Base-by-base conservation (phyloP, 2,888 invertebrate species). In the Meganola albula region DNA sequence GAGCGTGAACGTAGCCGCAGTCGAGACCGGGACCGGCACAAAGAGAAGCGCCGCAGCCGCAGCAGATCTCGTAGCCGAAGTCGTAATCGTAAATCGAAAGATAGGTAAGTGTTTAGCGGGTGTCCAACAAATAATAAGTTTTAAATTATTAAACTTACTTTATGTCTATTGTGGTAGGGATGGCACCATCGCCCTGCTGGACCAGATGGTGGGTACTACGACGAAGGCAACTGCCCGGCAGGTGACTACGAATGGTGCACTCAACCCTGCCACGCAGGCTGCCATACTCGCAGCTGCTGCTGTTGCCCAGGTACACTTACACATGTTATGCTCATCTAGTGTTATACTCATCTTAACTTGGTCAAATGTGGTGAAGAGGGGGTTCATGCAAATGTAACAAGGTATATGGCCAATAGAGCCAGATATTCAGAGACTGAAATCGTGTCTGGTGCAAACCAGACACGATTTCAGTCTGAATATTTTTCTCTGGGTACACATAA, bases 281-380 rank as follows among this genome's bases (percentile, higher is more conserved):
- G 88, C 88, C 24, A 87, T 88, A 27, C 74, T 88, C 0, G 88
- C 88, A 4, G 88, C 88, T 3, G 88, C 89, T 1, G 88, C 89
- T 18, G 89, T 89, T 3, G 89, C 89, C 2, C 84, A 85, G 83
- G 83, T 82, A 20, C n/a, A n/a, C n/a, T n/a, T n/a, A n/a, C n/a
- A n/a, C 4, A 4, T 4, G 10, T n/a, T n/a, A n/a, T 10, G 24
- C 8, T 3, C 13, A 1, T 14, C 23, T n/a, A n/a, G n/a, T n/a
- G n/a, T n/a, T n/a, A n/a, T n/a, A n/a, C n/a, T n/a, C n/a, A n/a
- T n/a, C n/a, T n/a, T n/a, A n/a, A n/a, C n/a, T n/a, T n/a, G n/a
- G n/a, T n/a, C n/a, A n/a, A n/a, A n/a, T n/a, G n/a, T n/a, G n/a
- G n/a, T n/a, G n/a, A n/a, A n/a, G n/a, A n/a, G n/a, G n/a, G n/a